phyloP scores from a whole-genome alignment of 2,888 invertebrate species.

The Hypena proboscidalis region DNA sequence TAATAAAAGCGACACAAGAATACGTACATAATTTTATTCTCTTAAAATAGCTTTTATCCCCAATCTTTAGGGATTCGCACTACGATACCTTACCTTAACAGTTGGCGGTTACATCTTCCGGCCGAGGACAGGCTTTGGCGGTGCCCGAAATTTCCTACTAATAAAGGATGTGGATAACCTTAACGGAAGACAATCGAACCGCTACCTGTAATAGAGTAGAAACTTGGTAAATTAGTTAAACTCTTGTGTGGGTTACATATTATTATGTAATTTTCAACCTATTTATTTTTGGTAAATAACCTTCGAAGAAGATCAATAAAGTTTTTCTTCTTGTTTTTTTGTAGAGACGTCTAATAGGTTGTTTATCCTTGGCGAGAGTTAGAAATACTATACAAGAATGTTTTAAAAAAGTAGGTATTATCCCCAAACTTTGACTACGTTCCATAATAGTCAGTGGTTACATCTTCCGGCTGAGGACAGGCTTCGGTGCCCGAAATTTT shows the following conservation, averaged over 20 bases:
- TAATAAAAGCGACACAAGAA: neutral
- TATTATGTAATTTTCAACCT: too few species aligned
- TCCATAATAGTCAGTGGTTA: slow-evolving; percentile 47
- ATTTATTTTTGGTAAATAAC: too few species aligned
- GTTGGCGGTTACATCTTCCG: slow-evolving; percentile 56
- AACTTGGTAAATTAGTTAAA: slow-evolving; percentile 12
- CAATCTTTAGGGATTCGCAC: slow-evolving; percentile 45
- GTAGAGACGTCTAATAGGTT: too few species aligned
- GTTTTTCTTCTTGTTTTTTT: too few species aligned
- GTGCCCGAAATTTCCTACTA: slow-evolving; percentile 51
- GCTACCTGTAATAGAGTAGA: slow-evolving; percentile 14
- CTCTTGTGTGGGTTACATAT: slow-evolving; percentile 12
- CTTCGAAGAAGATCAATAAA: too few species aligned
- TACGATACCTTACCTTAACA: slow-evolving; percentile 37
- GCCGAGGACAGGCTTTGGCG: slow-evolving; percentile 49
- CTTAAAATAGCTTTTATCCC: slow-evolving; percentile 17
- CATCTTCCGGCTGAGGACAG: slow-evolving; percentile 56
- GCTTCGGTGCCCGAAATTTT: slow-evolving; percentile 51
- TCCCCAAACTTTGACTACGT: too few species aligned
- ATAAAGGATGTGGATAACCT: slow-evolving; percentile 60
- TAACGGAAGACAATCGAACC: slow-evolving; percentile 42
- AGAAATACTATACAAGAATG: too few species aligned
- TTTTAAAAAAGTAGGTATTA: too few species aligned
- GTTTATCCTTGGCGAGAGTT: too few species aligned
- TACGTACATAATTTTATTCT: neutral